Base-by-base conservation (phyloP, 2,113 vertebrate genomes). In the Ceuthmochares aereus region DNA sequence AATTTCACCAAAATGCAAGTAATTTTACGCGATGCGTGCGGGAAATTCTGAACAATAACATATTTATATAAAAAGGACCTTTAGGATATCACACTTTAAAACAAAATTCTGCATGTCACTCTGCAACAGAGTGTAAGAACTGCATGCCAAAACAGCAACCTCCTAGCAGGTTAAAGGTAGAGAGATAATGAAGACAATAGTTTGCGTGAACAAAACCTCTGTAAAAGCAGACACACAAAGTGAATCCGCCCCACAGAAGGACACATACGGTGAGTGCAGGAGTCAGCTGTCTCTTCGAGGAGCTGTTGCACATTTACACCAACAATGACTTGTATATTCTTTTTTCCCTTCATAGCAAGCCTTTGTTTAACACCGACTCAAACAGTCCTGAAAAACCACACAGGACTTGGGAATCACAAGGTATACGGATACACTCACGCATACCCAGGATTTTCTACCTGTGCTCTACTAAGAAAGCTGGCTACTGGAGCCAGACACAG, bases 381-480 rank as follows among this genome's bases (percentile, higher is more conserved):
- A 77, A 49, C 13, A 19, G 5, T 66, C 77, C 22, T 20, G 42
- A 56, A 77, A 59, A 60, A 86, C 36, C 43, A 52, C 18, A 40
- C 2, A 67, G 43, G 52, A 75, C 13, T 6, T 60, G 70, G 42
- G 56, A 84, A 75, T 37, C 30, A 30, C 1, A 5, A 84, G 42
- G 45, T 2, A 3, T 18, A 72, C 9, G 59, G 42, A 59, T 6
- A 13, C 19, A 72, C 4, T 16, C 25, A 25, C 0, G 4, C 22
- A 51, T 19, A 42, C 0, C 2, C 27, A 75, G 52, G 67, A 67
- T 63, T 34, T 87, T 56, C 88, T 37, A 51, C 37, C 64, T 30
- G 42, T 30, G 22, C 16, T 92, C 52, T 60, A 14, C 45, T 13
- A 52, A 56, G 20, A 81, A 42, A 75, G 34, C 14, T 82, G 74